Conservation (phyloP, 2,888 invertebrate genomes). For the Oxycera nigricornis region DNA sequence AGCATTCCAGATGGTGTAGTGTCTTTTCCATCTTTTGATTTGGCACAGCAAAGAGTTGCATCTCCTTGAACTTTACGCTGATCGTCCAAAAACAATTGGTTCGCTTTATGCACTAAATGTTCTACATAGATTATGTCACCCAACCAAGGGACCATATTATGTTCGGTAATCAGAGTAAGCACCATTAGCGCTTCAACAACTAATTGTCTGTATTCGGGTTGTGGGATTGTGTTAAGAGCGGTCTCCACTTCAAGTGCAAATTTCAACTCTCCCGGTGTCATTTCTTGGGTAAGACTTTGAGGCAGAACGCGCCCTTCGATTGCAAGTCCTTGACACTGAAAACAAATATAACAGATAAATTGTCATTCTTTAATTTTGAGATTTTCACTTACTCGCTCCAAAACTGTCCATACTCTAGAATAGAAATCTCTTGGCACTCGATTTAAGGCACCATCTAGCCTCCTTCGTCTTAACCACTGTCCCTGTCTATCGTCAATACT, state of each 20-base stretch:
- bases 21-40: slow-evolving; percentile 69
- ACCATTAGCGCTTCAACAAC: slow-evolving; percentile 98
- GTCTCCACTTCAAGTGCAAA: slow-evolving; percentile 98
- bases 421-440: slow-evolving; percentile 97
- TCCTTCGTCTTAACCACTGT: slow-evolving; percentile 93
- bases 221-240: slow-evolving; percentile 94
- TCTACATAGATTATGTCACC: slow-evolving; percentile 88
- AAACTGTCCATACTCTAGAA: slow-evolving; percentile 89
- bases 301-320: slow-evolving; percentile 91
- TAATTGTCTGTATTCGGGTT: slow-evolving; percentile 96
- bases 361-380: background rate
- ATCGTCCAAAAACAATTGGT: slow-evolving; percentile 93
- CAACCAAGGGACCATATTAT: slow-evolving; percentile 77
- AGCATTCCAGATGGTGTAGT: slow-evolving; percentile 71
- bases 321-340: slow-evolving; percentile 88
- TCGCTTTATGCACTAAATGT: slow-evolving; percentile 91
- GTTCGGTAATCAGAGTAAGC: slow-evolving; percentile 86
- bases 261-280: slow-evolving; percentile 98
- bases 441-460: slow-evolving; percentile 96
- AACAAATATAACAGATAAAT: slow-evolving; percentile 45
- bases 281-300: slow-evolving; percentile 95
- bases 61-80: slow-evolving; percentile 92
- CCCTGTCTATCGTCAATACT: slow-evolving; percentile 80
- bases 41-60: slow-evolving; percentile 92
- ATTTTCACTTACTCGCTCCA: slow-evolving; percentile 75